These are phyloP conservation scores for Vultur gryphus DNA, from an alignment of 2,797 vertebrate genomes.

Conservation along the genomic window DNA sequence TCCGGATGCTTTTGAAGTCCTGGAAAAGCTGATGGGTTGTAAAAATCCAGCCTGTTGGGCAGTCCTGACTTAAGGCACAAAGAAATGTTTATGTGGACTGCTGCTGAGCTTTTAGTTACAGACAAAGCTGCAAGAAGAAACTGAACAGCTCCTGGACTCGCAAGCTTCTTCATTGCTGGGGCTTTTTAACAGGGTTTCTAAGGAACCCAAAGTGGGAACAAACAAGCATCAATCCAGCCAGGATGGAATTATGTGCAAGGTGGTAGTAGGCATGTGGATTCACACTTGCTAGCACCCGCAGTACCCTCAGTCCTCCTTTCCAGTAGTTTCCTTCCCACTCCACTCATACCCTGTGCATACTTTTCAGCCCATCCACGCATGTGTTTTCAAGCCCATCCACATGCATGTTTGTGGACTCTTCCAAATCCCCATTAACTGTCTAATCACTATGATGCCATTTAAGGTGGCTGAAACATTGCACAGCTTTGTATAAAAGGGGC, in stretches of 20 bases:
- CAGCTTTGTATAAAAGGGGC: background rate
- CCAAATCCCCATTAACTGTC: background rate
- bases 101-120: background rate
- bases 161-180: background rate
- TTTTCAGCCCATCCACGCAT: background rate
- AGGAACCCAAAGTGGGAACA: background rate
- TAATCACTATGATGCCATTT: background rate
- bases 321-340: background rate
- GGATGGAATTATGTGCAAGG: fast-evolving
- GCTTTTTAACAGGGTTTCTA: background rate
- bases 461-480: background rate
- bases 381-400: background rate
- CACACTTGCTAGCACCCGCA: background rate
- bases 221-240: background rate
- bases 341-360: background rate
- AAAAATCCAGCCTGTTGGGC: background rate
- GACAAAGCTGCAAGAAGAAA: background rate
- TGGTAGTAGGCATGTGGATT: background rate
- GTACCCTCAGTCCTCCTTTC: background rate
- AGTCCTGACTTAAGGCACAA: background rate
- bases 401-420: background rate
- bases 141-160: background rate
- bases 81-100: background rate
- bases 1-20: background rate
- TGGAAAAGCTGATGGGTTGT: background rate